Percentiles rank a stretch among this genome's conserved stretches.
These are phyloP conservation scores for Zelostemma sp. DNA, from an alignment of 1,140 invertebrate species.

Conservation along the genomic window DNA sequence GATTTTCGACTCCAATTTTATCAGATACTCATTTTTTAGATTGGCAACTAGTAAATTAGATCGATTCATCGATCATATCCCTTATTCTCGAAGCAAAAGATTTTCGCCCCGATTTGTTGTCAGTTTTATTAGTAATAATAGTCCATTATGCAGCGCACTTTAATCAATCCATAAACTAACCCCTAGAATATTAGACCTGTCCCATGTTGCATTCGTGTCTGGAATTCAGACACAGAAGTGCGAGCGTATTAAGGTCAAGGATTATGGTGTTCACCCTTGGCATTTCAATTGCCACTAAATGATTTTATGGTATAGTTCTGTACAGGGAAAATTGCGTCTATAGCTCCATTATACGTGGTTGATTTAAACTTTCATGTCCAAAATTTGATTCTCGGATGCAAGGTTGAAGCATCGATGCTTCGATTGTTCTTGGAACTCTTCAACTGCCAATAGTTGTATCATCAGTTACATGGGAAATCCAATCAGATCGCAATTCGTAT, in stretches of 20 bases:
- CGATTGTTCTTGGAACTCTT: too few species aligned
- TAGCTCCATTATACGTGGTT: too few species aligned
- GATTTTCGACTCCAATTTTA: too few species aligned
- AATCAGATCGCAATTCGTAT: background rate
- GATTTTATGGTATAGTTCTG: conserved; percentile 5
- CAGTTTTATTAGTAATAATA: conserved; percentile 24
- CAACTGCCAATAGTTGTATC: too few species aligned
- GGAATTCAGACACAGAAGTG: conserved; percentile 37
- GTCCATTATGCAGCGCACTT: conserved; percentile 3
- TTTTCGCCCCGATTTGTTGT: too few species aligned
- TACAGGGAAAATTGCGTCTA: background rate
- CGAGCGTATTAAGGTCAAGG: conserved; percentile 47
- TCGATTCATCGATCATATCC: too few species aligned
- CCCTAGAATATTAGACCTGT: conserved; percentile 20
- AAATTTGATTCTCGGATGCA: too few species aligned
- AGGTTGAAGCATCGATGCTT: too few species aligned
- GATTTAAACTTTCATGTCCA: too few species aligned
- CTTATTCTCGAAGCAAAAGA: too few species aligned
- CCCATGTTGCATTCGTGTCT: conserved; percentile 26
- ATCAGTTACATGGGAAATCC: background rate
- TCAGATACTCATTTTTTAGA: too few species aligned
- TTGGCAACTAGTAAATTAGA: too few species aligned
- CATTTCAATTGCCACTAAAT: conserved; percentile 37
- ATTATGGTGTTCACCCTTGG: conserved; percentile 42
- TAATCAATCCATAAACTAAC: conserved; percentile 6